Base-by-base conservation (phyloP, 2,113 vertebrate genomes). In the Vanacampus margaritifer region DNA sequence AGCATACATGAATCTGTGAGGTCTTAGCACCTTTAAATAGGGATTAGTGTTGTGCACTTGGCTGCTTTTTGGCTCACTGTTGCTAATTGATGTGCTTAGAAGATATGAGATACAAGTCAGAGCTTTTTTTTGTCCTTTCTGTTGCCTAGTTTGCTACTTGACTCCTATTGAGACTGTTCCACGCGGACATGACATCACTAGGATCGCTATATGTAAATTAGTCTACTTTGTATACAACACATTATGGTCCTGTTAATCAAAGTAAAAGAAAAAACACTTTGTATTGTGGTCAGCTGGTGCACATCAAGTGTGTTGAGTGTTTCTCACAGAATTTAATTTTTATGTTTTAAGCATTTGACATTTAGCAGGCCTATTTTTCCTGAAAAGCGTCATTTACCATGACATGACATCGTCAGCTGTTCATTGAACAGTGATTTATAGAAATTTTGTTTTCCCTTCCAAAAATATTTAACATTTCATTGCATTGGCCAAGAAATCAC, bases 31-130 rank as follows among this genome's bases (percentile, higher is more conserved):
- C n/a, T n/a, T 21, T 21, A 21, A 50, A 50, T 21, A 9, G 45
- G 51, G 26, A 54, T 32, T 16, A 9, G 69, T 78, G 56, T 78
- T 67, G 80, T 82, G 76, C 73, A 71, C 65, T 75, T 64, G 45
- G 73, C 81, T 68, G 58, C 72, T 80, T 74, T 21, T 83, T 46
- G n/a, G 21, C 8, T 51, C 48, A 51, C 48, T 11, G 48, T 51
- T 72, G 51, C 45, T 78, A 21, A 76, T 76, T 67, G 45, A 68
- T 76, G 68, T 79, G 32, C 32, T 65, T 61, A 60, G 16, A 75
- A 56, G 48, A 74, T 61, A 67, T 21, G 16, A 75, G 54, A 16
- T 21, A 11, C 6, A 46, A 6, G 16, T 19, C 16, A 1, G n/a
- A 9, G 39, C 39, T 41, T n/a, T 23, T 32, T 57, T 32, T 17